Conservation (phyloP, 2,888 invertebrate species). For the Dasypogon diadema region DNA sequence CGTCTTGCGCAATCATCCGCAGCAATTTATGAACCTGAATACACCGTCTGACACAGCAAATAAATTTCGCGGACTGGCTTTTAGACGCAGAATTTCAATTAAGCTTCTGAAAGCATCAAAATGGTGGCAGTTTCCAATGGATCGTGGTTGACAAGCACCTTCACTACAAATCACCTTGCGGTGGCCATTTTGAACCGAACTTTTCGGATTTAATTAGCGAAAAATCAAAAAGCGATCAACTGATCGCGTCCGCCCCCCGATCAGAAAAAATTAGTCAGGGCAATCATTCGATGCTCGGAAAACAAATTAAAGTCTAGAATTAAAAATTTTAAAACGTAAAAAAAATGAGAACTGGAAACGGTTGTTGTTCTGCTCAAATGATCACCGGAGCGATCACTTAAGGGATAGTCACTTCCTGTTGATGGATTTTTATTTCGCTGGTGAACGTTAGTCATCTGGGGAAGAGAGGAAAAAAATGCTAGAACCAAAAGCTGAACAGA, state of each 20-base stretch:
- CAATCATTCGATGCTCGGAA: slow-evolving; percentile 26
- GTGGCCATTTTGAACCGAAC: slow-evolving; percentile 19
- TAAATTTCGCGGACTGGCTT: slow-evolving; percentile 26
- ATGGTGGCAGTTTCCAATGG: slow-evolving; percentile 14
- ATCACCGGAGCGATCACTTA: slow-evolving; percentile 49
- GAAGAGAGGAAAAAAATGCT: not conserved
- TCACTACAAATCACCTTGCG: not conserved
- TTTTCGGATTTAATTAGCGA: slow-evolving; percentile 38
- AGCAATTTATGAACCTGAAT: slow-evolving; percentile 39
- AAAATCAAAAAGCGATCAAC: slow-evolving; percentile 28
- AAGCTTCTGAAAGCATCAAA: slow-evolving; percentile 6
- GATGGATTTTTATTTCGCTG: slow-evolving; percentile 36
- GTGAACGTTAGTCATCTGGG: slow-evolving; percentile 25
- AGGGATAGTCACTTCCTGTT: slow-evolving; percentile 57
- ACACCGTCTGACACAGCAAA: slow-evolving; percentile 23
- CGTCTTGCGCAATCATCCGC: slow-evolving; percentile 43
- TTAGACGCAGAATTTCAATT: slow-evolving; percentile 39
- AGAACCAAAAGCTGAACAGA: not conserved
- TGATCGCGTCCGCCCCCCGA: no score
- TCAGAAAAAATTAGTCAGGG: slow-evolving; percentile 35
- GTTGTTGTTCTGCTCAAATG: slow-evolving; percentile 53
- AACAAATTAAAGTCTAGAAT: slow-evolving; percentile 33
- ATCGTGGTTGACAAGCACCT: slow-evolving; percentile 4
- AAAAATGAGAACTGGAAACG: slow-evolving; percentile 6
- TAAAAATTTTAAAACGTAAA: not conserved